Evolutionary conservation across 1,140 invertebrate species (phyloP), one percentile per base, ranked within the genome.

Genomic region (Hypothenemus hampei): DNA sequence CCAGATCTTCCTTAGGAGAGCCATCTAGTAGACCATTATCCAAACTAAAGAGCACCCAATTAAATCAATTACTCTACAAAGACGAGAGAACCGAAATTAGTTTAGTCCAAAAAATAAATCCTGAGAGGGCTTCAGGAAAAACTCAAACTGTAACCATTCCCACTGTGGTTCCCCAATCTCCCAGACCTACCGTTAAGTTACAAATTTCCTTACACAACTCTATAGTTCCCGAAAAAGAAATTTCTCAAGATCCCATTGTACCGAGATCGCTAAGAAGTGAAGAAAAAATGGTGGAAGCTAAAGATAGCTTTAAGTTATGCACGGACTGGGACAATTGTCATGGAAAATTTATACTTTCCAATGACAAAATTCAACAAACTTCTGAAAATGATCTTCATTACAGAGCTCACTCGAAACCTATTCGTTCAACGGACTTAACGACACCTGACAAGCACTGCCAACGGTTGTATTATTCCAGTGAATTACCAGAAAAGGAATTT

Each of bases 31-130:
- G n/a, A n/a, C 46, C 11, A 3, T 20, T 26, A 20, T 8, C 48
- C 3, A 51, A 21, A 1, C n/a, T 40, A 44, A 46, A 48, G 43
- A 43, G 29, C 37, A 20, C 54, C 1, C 18, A 56, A 23, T 18
- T 46, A 0, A 45, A 57, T 20, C 37, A 50, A 15, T 24, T 57
- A 4, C 29, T 57, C 1, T 57, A 57, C 26, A 57, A 57, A 39
- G 46, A 57, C 47, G 47, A 57, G 7, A 50, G 35, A 35, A 57
- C 55, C 8, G 46, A 57, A 40, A 57, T 57, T 4, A 50, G 22
- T 24, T 33, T 57, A n/a, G 55, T 50, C 1, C 52, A 57, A 16
- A 43, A 50, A 36, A 22, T 57, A 20, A 39, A 21, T 16, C 46
- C 36, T 5, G 46, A 22, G 3, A 48, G 49, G 49, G 11, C 3